A percentile compares a stretch with the other conserved stretches of the same genome.
Evolutionary conservation across 2,888 invertebrate genomes (phyloP).

Genomic region (Schizotus pectinicornis): DNA sequence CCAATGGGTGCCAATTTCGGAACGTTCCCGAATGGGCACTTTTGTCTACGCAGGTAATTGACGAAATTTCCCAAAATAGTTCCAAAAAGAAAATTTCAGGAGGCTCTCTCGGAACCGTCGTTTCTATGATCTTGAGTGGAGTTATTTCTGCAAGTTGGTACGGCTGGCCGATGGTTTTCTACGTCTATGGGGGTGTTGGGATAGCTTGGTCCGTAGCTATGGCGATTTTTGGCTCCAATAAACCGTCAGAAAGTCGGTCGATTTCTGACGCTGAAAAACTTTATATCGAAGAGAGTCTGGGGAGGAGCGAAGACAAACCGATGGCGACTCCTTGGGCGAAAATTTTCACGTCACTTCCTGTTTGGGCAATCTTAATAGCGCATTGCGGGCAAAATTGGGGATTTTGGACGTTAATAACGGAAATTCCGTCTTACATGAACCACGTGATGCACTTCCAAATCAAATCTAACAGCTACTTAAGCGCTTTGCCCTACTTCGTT

Average conservation of each 20-base stretch:
- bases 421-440: slow-evolving; percentile 81
- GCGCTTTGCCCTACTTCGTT: slow-evolving; percentile 74
- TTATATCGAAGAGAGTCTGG: slow-evolving; percentile 65
- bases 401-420: slow-evolving; percentile 83
- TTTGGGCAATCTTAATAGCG: slow-evolving; percentile 74
- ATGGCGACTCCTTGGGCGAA: slow-evolving; percentile 73
- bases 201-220: slow-evolving; percentile 67
- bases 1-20: slow-evolving; percentile 77
- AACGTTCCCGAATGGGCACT: slow-evolving; percentile 73
- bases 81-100: slow-evolving; percentile 60
- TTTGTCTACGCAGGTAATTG: slow-evolving; percentile 66
- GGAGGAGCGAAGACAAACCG: slow-evolving; percentile 26
- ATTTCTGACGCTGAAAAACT: slow-evolving; percentile 70
- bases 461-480: slow-evolving; percentile 70
- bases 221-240: slow-evolving; percentile 69
- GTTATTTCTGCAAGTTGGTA: slow-evolving; percentile 69
- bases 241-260: slow-evolving; percentile 66
- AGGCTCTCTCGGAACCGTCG: slow-evolving; percentile 78
- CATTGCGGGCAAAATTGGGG: slow-evolving; percentile 82
- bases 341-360: slow-evolving; percentile 77
- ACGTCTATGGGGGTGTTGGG: slow-evolving; percentile 71
- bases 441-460: slow-evolving; percentile 75
- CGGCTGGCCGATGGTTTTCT: slow-evolving; percentile 84
- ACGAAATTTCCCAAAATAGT: too few relatives aligned
- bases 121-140: slow-evolving; percentile 76